These are phyloP conservation scores for Eulacestoma nigropectus DNA, from an alignment of 2,113 vertebrate species.

Conservation along the genomic window DNA sequence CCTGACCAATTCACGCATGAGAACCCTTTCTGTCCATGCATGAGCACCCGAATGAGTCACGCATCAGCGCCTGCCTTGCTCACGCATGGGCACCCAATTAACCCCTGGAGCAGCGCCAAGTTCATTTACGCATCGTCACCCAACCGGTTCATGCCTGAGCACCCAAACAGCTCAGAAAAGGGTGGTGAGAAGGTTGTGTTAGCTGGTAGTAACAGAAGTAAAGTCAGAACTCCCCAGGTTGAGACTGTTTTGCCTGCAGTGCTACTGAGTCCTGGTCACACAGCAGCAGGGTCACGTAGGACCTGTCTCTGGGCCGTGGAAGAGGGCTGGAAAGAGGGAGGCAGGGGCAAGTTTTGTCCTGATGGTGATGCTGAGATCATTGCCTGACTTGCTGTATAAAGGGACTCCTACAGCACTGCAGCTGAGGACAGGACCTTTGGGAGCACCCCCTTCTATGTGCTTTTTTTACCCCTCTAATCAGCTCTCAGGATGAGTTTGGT, in stretches of 20 bases:
- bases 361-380: not conserved
- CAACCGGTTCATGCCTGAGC: not conserved
- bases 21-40: not conserved
- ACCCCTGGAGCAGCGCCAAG: not conserved
- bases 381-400: not conserved
- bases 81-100: not conserved
- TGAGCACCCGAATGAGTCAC: not conserved
- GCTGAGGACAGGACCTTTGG: fast-evolving
- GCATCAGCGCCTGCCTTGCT: not conserved
- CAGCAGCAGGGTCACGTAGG: fast-evolving
- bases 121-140: not conserved
- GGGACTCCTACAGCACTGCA: fast-evolving
- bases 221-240: not conserved
- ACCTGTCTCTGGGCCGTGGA: not conserved
- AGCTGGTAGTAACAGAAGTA: not conserved
- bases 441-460: not conserved
- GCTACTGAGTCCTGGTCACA: fast-evolving
- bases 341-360: not conserved
- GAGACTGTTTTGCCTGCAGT: not conserved
- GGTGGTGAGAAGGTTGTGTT: not conserved
- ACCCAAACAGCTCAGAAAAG: not conserved
- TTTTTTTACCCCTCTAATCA: not conserved
- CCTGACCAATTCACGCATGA: not conserved
- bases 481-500: not conserved
- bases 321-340: not conserved